Base-by-base conservation (phyloP, 2,113 vertebrate species). In the Myotis brandtii region DNA sequence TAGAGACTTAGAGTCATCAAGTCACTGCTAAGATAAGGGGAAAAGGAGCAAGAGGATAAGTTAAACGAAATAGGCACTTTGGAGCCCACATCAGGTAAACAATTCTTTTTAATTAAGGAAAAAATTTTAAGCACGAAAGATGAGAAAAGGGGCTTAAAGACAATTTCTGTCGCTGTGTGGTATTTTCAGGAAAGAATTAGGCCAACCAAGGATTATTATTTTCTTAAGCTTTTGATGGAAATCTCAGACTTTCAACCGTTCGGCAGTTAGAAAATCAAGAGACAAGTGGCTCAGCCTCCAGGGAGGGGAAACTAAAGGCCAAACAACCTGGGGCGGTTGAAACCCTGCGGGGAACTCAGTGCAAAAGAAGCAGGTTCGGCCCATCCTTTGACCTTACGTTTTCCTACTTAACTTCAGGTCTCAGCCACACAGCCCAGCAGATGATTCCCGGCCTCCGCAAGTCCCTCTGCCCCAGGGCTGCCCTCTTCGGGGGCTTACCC, bases 181-280 rank as follows among this genome's bases (percentile, higher is more conserved):
- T 95, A 95, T 96, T 98, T 98, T 73, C 96, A 46, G 86, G 96
- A 94, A 97, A 97, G 98, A 98, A 98, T 98, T 98, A 98, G 98
- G 98, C 96, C 98, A 98, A 96, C 95, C 48, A 86, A 95, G 98
- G 98, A 98, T 98, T 98, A 98, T 97, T 97, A 97, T 98, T 98
- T 98, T 97, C 97, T 98, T 98, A 98, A 98, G 98, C 98, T 95
- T 98, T 98, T 98, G 98, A 98, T 97, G 97, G 97, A 98, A 98
- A 98, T 98, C 97, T 97, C 97, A 97, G 97, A 96, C 97, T 98
- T 98, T 97, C 97, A 97, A 98, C 96, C 94, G 34, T 97, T 98
- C 88, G 87, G 75, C 91, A 90, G 96, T 96, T 93, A 93, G 94
- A 96, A 95, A 97, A 95, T 86, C 69, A 92, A 93, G 90, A 95